Conservation (phyloP, 2,888 invertebrate genomes). For the Dicyrtoma fusca region DNA sequence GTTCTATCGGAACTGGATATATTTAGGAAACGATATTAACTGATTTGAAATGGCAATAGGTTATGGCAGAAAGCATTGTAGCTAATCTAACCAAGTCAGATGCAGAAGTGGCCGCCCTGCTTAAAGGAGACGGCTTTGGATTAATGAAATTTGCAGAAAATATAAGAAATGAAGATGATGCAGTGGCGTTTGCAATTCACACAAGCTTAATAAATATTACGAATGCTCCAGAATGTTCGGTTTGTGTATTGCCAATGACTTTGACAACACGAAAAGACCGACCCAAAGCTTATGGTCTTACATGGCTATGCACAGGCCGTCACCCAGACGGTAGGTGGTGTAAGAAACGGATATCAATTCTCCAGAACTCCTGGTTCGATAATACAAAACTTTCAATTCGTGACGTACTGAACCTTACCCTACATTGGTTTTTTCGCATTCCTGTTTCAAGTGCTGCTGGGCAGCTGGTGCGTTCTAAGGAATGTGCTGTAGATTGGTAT, state of each 20-base stretch:
- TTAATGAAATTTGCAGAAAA: not conserved
- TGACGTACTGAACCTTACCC: not conserved
- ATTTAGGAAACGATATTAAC: too few species aligned
- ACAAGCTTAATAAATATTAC: not conserved
- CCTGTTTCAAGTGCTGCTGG: constrained; percentile 20
- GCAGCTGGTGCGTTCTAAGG: constrained; percentile 5
- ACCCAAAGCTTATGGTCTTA: too few species aligned
- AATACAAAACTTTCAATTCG: constrained; percentile 12
- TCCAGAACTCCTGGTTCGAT: constrained; percentile 16
- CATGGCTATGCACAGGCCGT: too few species aligned
- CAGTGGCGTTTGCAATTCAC: not conserved
- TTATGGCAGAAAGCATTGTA: not conserved
- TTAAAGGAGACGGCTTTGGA: not conserved
- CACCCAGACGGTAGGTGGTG: too few species aligned
- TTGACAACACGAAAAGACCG: too few species aligned
- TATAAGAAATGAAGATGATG: not conserved
- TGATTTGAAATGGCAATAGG: too few species aligned
- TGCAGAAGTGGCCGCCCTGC: not conserved
- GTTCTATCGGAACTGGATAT: too few species aligned
- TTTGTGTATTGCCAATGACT: too few species aligned
- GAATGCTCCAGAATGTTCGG: not conserved
- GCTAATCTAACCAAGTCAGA: not conserved
- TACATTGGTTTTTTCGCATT: constrained; percentile 27
- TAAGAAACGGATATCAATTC: too few species aligned
- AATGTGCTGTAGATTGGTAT: constrained; percentile 25